Conservation (phyloP, 2,113 vertebrate genomes). For the Hyperoodon ampullatus region DNA sequence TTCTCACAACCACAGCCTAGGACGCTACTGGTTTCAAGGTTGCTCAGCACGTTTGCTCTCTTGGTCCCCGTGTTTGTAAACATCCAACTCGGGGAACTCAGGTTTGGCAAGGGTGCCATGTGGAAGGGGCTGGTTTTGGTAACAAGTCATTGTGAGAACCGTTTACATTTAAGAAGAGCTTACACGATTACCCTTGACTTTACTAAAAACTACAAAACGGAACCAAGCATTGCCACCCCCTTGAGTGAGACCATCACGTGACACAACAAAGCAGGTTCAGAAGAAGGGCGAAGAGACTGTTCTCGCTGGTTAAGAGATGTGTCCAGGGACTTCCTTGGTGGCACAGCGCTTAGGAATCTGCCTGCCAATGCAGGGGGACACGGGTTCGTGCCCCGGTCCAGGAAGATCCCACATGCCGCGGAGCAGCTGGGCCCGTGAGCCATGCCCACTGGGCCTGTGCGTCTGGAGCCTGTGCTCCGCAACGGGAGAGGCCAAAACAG, state of each 20-base stretch:
- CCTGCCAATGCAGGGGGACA: too few relatives aligned
- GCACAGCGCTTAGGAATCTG: too few relatives aligned
- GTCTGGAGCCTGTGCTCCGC: too few relatives aligned
- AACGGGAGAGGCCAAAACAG: too few relatives aligned
- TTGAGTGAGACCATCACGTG: neutral
- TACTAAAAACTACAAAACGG: neutral
- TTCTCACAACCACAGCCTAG: neutral
- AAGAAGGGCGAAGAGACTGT: neutral
- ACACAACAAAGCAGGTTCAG: neutral
- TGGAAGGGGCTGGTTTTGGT: neutral
- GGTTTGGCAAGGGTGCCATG: neutral
- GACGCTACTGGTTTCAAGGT: neutral
- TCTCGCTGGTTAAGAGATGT: neutral
- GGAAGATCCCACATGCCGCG: too few relatives aligned
- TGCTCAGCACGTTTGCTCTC: neutral
- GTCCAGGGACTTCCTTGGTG: too few relatives aligned
- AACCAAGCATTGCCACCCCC: neutral
- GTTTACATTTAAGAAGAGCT: neutral
- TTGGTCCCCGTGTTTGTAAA: neutral
- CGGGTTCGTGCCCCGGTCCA: rapidly evolving
- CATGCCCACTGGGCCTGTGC: too few relatives aligned
- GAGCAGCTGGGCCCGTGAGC: too few relatives aligned
- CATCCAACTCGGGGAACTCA: neutral
- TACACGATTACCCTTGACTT: neutral
- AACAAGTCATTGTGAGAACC: neutral